Evolutionary conservation across 1,140 invertebrate species (phyloP).

Genomic region (Apis florea): DNA sequence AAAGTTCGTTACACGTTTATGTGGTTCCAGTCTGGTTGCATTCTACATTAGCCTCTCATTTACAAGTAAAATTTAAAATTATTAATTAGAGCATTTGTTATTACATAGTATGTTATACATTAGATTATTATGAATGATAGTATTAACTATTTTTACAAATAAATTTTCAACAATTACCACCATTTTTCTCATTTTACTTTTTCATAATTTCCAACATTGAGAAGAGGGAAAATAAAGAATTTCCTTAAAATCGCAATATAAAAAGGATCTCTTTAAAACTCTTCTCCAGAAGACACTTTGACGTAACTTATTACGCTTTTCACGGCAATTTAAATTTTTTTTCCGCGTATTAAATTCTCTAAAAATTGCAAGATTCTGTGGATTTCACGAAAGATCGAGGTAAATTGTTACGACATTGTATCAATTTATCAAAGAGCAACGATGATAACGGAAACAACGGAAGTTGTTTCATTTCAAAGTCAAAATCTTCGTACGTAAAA

Average conservation of each 20-base stretch:
- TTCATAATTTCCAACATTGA: not conserved
- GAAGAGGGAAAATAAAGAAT: not conserved
- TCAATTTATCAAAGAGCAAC: too few species aligned
- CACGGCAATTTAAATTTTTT: not conserved
- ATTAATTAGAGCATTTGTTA: too few species aligned
- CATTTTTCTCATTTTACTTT: not conserved
- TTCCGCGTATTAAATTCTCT: conserved; percentile 2
- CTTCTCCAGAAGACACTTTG: not conserved
- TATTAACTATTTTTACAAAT: too few species aligned
- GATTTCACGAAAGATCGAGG: too few species aligned
- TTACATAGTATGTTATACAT: not conserved
- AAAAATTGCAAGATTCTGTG: not conserved
- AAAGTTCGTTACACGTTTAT: conserved; percentile 25
- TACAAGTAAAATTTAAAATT: not conserved
- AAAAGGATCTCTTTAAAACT: not conserved
- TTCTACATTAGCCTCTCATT: conserved; percentile 15
- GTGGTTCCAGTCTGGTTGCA: conserved; percentile 2
- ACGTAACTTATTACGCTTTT: not conserved
- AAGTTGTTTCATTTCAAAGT: too few species aligned
- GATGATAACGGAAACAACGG: too few species aligned
- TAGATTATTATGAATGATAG: too few species aligned
- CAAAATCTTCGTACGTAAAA: too few species aligned
- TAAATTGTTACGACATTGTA: too few species aligned
- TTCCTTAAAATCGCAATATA: not conserved
- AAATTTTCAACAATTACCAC: too few species aligned